Evolutionary conservation across 2,888 invertebrate species (phyloP), one percentile per base, ranked within the genome.

Genomic region (Idaea aversata): DNA sequence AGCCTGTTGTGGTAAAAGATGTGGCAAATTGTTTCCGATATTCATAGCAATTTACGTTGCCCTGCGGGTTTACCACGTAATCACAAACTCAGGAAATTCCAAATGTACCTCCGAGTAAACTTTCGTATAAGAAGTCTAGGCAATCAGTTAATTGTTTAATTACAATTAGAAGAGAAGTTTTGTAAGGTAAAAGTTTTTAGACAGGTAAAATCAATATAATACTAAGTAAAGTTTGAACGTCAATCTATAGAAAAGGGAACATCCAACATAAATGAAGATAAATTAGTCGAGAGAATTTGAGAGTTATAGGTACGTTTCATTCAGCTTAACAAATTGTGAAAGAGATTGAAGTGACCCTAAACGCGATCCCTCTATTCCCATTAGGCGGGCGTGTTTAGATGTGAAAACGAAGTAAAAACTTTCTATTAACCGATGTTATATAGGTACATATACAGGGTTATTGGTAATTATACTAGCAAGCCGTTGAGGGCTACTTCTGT

Each of bases 301-400:
- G 47, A 47, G 47, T 47, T 47, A 25, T 25, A 47, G 47, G 47
- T 47, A 47, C 47, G 7, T 47, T 47, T 47, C 25, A 25, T 25
- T 13, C 47, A 13, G 47, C 47, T 70, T 72, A 75, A 72, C 69
- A 72, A 75, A 76, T 76, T 64, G 67, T 38, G 59, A 70, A 71
- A 74, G 70, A 70, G 66, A 68, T 68, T 70, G 58, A 66, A 67
- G 70, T 68, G 71, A 73, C 65, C 69, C 61, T 66, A 65, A 72
- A 68, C 64, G 66, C 68, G 68, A 68, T 69, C 71, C 67, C 66
- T 66, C 65, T 71, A 64, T 72, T 71, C 63, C 66, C 67, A 75
- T 75, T 77, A 75, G 66, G 63, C 64, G 65, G 65, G 72, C 72
- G 47, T 13, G 47, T 47, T 47, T 7, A 25, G 25, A 25, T 25